These are phyloP conservation scores for Hartigia nigra DNA, from an alignment of 2,888 invertebrate species.

Conservation along the genomic window DNA sequence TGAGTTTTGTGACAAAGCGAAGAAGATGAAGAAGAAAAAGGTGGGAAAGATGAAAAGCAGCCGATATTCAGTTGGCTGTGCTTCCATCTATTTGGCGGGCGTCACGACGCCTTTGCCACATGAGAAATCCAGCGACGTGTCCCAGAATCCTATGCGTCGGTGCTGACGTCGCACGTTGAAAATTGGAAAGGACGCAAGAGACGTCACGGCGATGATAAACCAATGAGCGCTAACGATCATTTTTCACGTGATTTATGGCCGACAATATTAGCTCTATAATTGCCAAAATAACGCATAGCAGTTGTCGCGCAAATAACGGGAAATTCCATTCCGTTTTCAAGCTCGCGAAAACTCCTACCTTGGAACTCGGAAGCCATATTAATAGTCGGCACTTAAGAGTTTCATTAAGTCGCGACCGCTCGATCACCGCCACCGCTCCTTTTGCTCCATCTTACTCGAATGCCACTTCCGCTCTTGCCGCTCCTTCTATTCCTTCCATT, in stretches of 20 bases:
- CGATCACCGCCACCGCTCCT: constrained; percentile 56
- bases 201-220: constrained; percentile 12
- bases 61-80: background rate
- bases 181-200: background rate
- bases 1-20: background rate
- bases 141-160: background rate
- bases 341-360: constrained; percentile 36
- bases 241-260: constrained; percentile 21
- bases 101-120: background rate
- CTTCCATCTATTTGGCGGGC: background rate
- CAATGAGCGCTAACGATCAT: constrained; percentile 19
- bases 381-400: constrained; percentile 63
- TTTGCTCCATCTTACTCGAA: constrained; percentile 29
- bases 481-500: constrained; percentile 17
- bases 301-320: constrained; percentile 19
- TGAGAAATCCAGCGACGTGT: background rate
- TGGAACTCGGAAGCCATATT: constrained; percentile 59
- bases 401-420: constrained; percentile 63
- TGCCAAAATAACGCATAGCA: constrained; percentile 38
- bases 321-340: constrained; percentile 8
- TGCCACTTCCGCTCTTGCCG: constrained; percentile 38
- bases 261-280: constrained; percentile 43
- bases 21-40: background rate
- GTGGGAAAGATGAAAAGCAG: background rate
- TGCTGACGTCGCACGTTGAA: background rate